phyloP scores from a whole-genome alignment of 2,888 invertebrate species.

The Miltochrista miniata region DNA sequence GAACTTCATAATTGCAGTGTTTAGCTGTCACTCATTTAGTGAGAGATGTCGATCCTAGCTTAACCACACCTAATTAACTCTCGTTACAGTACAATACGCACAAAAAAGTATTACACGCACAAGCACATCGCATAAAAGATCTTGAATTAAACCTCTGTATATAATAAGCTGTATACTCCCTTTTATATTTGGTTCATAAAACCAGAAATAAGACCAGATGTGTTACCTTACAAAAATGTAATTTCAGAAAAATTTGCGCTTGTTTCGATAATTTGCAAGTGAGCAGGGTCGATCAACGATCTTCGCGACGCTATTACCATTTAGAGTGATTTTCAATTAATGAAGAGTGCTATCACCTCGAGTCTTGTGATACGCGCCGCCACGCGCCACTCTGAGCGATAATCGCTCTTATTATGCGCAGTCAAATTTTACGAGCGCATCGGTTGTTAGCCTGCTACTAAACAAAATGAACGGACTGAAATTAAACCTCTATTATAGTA shows the following conservation, averaged over 20 bases:
- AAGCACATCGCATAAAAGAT: slow-evolving; percentile 27
- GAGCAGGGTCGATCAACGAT: slow-evolving; percentile 53
- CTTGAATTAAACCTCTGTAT: slow-evolving; percentile 47
- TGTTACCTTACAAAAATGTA: slow-evolving; percentile 71
- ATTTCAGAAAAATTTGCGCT: slow-evolving; percentile 67
- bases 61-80: slow-evolving; percentile 47
- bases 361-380: slow-evolving; percentile 59
- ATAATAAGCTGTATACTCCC: slow-evolving; percentile 46
- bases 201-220: slow-evolving; percentile 62
- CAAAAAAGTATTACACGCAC: slow-evolving; percentile 28
- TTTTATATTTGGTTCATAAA: slow-evolving; percentile 53
- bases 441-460: slow-evolving; percentile 71
- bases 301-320: slow-evolving; percentile 67
- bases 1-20: slow-evolving; percentile 69
- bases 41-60: slow-evolving; percentile 64
- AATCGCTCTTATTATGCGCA: slow-evolving; percentile 79
- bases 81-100: slow-evolving; percentile 35
- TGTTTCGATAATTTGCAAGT: slow-evolving; percentile 67
- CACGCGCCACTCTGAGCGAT: slow-evolving; percentile 63
- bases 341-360: slow-evolving; percentile 67
- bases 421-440: slow-evolving; percentile 81
- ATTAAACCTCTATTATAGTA: slow-evolving; percentile 70
- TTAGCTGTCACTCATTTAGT: slow-evolving; percentile 72
- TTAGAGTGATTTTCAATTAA: slow-evolving; percentile 78
- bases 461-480: slow-evolving; percentile 71